Conservation (phyloP, 2,888 invertebrate genomes). For the Incurvaria masculella region DNA sequence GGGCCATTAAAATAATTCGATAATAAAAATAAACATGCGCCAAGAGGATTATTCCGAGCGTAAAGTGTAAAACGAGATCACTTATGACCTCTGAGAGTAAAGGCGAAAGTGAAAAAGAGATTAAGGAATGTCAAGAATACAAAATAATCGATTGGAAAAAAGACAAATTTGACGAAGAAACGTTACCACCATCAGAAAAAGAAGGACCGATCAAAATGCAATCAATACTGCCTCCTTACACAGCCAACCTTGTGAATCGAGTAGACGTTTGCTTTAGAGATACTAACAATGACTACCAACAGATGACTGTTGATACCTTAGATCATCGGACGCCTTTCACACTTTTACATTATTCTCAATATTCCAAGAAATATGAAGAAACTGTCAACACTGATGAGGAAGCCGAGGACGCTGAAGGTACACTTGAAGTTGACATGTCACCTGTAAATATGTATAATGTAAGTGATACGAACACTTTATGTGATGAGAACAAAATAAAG, state of each 20-base stretch:
- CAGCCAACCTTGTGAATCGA: constrained; percentile 29
- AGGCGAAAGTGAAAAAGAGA: constrained; percentile 7
- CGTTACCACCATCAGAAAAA: neutral
- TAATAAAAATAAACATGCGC: constrained; percentile 51
- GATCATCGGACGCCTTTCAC: neutral
- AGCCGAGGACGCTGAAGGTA: neutral
- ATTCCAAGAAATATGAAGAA: constrained; percentile 15
- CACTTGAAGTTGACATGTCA: neutral
- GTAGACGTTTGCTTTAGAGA: constrained; percentile 26
- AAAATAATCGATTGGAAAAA: constrained; percentile 2
- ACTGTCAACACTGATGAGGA: neutral
- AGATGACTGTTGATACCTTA: constrained; percentile 19
- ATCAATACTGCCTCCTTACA: constrained; percentile 36
- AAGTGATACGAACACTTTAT: too few species aligned
- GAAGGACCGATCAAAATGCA: constrained; percentile 42
- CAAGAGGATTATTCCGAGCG: constrained; percentile 28
- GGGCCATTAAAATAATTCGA: constrained; percentile 42
- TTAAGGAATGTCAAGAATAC: constrained; percentile 12
- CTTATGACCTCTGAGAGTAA: constrained; percentile 37
- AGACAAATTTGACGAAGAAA: neutral
- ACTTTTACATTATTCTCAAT: constrained; percentile 11
- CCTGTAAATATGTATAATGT: neutral
- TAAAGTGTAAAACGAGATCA: constrained; percentile 21
- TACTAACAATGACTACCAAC: constrained; percentile 19
- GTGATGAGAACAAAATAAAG: neutral